Conservation (phyloP, 1,140 invertebrate species). For the Cephus cinctus region DNA sequence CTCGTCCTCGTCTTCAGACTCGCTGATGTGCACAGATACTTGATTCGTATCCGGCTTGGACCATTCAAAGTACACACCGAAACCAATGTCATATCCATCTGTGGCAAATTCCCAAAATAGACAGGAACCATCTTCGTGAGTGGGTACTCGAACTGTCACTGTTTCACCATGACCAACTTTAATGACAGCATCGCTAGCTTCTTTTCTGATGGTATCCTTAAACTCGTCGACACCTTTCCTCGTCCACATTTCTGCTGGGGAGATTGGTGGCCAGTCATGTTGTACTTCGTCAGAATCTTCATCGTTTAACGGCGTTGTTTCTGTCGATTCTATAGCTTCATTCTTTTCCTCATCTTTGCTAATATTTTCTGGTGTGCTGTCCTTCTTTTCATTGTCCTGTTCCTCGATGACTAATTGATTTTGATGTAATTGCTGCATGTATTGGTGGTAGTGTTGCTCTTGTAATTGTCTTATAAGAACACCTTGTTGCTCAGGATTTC, state of each 20-base stretch:
- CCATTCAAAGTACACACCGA: conserved; percentile 99
- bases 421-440: conserved; percentile 84
- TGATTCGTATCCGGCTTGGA: conserved; percentile 80
- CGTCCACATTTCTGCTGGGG: conserved; percentile 94
- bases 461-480: conserved; percentile 90
- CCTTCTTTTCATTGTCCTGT: conserved; percentile 43
- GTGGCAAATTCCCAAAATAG: conserved; percentile 99
- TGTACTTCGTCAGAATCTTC: conserved; percentile 50
- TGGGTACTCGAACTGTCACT: conserved; percentile 96
- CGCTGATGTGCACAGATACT: conserved; percentile 86
- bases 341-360: conserved; percentile 10
- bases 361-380: conserved; percentile 10
- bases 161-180: conserved; percentile 97
- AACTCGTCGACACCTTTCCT: conserved; percentile 87
- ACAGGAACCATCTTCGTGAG: conserved; percentile 89
- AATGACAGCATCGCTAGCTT: conserved; percentile 93
- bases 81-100: conserved; percentile 97
- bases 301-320: conserved; percentile 26
- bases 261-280: conserved; percentile 58
- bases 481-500: conserved; percentile 90
- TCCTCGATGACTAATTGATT: conserved; percentile 64
- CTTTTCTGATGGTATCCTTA: conserved; percentile 82
- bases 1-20: conserved; percentile 89
- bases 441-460: conserved; percentile 97
- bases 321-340: conserved; percentile 21